phyloP scores from a whole-genome alignment of 2,797 vertebrate genomes.

The Xiphophorus birchmanni region DNA sequence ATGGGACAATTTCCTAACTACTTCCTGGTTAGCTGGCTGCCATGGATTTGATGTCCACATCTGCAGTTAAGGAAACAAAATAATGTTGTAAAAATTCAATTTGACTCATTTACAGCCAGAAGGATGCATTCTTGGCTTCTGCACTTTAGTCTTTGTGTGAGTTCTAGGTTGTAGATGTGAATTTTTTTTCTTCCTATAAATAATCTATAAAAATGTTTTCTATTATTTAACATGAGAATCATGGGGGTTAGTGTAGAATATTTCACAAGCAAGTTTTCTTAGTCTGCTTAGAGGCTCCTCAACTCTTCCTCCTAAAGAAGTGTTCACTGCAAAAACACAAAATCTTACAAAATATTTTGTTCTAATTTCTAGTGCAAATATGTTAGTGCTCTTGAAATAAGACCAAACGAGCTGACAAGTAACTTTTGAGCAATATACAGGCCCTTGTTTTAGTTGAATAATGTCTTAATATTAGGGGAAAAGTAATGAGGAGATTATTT shows the following conservation, averaged over 20 bases:
- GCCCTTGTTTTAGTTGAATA: no score
- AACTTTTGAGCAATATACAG: no score
- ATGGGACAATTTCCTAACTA: not conserved
- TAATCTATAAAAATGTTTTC: slow-evolving; percentile 36
- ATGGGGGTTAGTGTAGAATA: slow-evolving; percentile 31
- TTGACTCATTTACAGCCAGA: slow-evolving; percentile 51
- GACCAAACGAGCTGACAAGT: no score
- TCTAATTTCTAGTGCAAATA: no score
- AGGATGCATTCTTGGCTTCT: slow-evolving; percentile 58
- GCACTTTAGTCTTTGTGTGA: slow-evolving; percentile 82
- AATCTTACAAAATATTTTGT: no score
- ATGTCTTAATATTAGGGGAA: no score
- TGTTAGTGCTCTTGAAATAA: no score
- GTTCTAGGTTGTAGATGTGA: slow-evolving; percentile 73
- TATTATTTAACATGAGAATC: not conserved
- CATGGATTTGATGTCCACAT: slow-evolving; percentile 15
- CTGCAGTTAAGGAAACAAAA: slow-evolving; percentile 25
- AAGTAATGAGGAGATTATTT: no score
- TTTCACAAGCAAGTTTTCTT: slow-evolving; percentile 43
- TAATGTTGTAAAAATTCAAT: slow-evolving; percentile 30
- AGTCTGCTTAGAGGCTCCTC: slow-evolving; percentile 49
- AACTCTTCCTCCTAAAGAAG: slow-evolving; percentile 29
- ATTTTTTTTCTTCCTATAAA: slow-evolving; percentile 59
- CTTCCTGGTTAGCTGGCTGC: slow-evolving; percentile 34
- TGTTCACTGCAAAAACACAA: slow-evolving; percentile 9